Evolutionary conservation across 2,797 vertebrate genomes (phyloP).

Genomic region (Chelidonichthys spinosus): DNA sequence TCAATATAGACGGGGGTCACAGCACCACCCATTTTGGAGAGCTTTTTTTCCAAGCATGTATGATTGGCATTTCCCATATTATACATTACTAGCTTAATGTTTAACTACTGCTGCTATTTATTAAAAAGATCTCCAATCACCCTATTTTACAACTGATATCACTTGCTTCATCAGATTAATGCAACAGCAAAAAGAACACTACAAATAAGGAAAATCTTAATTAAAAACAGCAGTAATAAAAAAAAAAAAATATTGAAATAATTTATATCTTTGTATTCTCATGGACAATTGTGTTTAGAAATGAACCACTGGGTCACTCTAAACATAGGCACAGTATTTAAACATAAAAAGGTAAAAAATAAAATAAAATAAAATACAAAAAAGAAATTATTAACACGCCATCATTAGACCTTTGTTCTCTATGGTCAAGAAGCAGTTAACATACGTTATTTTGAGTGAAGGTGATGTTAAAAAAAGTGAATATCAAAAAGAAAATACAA

Average conservation of each 20-base stretch:
- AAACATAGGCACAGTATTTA: slow-evolving; percentile 84
- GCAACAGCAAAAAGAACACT: slow-evolving; percentile 51
- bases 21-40: slow-evolving; percentile 34
- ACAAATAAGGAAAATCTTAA: slow-evolving; percentile 33
- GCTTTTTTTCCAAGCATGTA: slow-evolving; percentile 47
- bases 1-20: slow-evolving; percentile 36
- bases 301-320: slow-evolving; percentile 78
- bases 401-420: slow-evolving; percentile 83
- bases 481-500: slow-evolving; percentile 64
- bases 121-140: slow-evolving; percentile 59
- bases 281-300: slow-evolving; percentile 79
- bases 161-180: slow-evolving; percentile 56
- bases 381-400: slow-evolving; percentile 57
- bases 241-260: slow-evolving; percentile 73
- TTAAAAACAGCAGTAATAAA: slow-evolving; percentile 68
- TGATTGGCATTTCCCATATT: slow-evolving; percentile 74
- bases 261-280: slow-evolving; percentile 82
- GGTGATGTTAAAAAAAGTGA: slow-evolving; percentile 57
- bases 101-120: slow-evolving; percentile 70
- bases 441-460: slow-evolving; percentile 67
- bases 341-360: slow-evolving; percentile 43
- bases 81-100: slow-evolving; percentile 66
- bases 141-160: slow-evolving; percentile 66
- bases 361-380: slow-evolving; percentile 37
- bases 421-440: slow-evolving; percentile 71